phyloP scores from a whole-genome alignment of 1,140 invertebrate genomes.

The Drosophila pallidifrons region DNA sequence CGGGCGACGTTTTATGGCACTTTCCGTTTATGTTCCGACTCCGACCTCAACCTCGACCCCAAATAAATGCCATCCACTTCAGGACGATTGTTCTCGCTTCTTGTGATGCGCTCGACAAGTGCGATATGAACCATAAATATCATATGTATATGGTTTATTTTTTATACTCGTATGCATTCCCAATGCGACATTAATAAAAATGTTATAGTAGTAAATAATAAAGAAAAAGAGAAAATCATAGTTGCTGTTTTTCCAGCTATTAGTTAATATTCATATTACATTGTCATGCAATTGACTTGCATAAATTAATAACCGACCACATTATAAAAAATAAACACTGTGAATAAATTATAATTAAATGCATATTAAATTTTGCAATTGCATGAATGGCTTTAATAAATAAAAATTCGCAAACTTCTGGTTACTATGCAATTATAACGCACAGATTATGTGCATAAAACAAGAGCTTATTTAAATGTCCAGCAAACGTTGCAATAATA shows the following conservation, averaged over 20 bases:
- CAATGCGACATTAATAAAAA: slow-evolving; percentile 2
- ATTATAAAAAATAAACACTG: not conserved
- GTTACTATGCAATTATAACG: not conserved
- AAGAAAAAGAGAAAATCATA: not conserved
- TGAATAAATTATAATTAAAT: not conserved
- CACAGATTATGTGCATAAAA: too few species aligned
- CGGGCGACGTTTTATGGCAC: slow-evolving; percentile 53
- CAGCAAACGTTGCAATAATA: not conserved
- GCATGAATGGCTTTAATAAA: slow-evolving; percentile 5
- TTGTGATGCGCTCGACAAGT: slow-evolving; percentile 15
- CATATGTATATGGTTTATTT: not conserved
- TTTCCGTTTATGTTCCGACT: slow-evolving; percentile 49
- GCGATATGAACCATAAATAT: not conserved
- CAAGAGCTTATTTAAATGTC: too few species aligned
- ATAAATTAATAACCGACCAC: not conserved
- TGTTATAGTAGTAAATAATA: not conserved
- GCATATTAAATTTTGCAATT: not conserved
- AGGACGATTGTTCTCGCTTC: slow-evolving; percentile 21
- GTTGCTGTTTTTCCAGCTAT: not conserved
- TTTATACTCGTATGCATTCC: not conserved
- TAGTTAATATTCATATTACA: slow-evolving; percentile 4
- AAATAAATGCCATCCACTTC: slow-evolving; percentile 39
- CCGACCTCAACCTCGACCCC: too few species aligned
- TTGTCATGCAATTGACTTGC: not conserved
- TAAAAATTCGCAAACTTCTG: not conserved